Conservation (phyloP, 2,113 vertebrate genomes). For the Chionodraco myersi region DNA sequence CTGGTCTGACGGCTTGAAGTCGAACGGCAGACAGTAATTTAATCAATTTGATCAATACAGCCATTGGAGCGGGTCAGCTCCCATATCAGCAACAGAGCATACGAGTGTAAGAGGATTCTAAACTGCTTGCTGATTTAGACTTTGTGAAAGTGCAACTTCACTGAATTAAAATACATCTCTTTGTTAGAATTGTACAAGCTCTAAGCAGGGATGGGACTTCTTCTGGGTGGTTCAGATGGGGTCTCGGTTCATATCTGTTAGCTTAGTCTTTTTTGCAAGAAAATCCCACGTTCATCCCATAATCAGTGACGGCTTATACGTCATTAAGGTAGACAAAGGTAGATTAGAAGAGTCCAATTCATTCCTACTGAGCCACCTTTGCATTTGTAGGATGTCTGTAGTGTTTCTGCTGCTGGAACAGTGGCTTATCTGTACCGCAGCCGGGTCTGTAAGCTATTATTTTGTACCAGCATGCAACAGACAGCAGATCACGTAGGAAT, state of each 20-base stretch:
- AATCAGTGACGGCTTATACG: background rate
- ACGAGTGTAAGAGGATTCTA: slow-evolving; percentile 18
- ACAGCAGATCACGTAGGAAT: slow-evolving; percentile 5
- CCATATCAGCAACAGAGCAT: slow-evolving; percentile 1
- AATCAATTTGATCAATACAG: slow-evolving; percentile 57
- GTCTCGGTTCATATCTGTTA: background rate
- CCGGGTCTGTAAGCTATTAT: slow-evolving; percentile 9
- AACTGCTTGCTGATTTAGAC: slow-evolving; percentile 10
- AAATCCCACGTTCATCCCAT: slow-evolving; percentile 9
- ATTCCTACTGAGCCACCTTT: slow-evolving; percentile 7
- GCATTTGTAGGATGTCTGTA: slow-evolving; percentile 12
- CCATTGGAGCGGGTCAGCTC: slow-evolving; percentile 26
- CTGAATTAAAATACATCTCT: slow-evolving; percentile 32
- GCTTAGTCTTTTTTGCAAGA: too few relatives aligned
- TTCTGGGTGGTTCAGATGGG: slow-evolving; percentile 1
- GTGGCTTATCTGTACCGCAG: slow-evolving; percentile 16
- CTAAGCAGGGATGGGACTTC: slow-evolving; percentile 3
- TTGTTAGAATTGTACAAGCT: slow-evolving; percentile 17
- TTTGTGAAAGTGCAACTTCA: background rate
- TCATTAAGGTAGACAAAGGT: slow-evolving; percentile 5
- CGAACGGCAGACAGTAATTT: slow-evolving; percentile 29
- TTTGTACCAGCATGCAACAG: background rate
- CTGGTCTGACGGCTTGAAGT: background rate
- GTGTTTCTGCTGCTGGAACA: slow-evolving; percentile 24
- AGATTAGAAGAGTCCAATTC: slow-evolving; percentile 13